phyloP scores from a whole-genome alignment of 2,113 vertebrate species.

The Plectropomus leopardus region DNA sequence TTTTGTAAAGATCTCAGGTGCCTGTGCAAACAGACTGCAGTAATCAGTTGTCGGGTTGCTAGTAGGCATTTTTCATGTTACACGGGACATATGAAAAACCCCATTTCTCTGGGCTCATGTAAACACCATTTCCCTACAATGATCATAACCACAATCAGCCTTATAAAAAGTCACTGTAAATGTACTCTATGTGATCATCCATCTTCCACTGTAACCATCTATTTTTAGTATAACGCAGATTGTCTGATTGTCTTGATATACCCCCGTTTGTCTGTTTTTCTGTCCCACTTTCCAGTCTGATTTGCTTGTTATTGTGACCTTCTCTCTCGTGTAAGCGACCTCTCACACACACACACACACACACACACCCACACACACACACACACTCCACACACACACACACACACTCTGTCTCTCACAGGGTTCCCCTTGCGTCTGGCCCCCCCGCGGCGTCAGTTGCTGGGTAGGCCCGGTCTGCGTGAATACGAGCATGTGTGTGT shows the following conservation, averaged over 20 bases:
- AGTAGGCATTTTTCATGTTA: no score
- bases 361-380: conserved; percentile 17
- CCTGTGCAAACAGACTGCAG: no score
- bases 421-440: conserved; percentile 46
- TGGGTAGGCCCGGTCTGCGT: conserved; percentile 38
- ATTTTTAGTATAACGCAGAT: conserved; percentile 18
- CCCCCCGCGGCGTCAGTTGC: conserved; percentile 60
- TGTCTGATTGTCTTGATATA: conserved; percentile 5
- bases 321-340: conserved; percentile 35
- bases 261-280: conserved; percentile 12
- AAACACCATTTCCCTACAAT: no score
- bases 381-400: conserved; percentile 20
- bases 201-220: not conserved
- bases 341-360: conserved; percentile 25
- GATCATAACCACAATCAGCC: no score
- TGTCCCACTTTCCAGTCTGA: conserved; percentile 36
- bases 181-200: no score
- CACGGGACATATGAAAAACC: no score
- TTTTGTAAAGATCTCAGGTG: no score
- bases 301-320: conserved; percentile 58
- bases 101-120: no score
- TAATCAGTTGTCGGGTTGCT: no score
- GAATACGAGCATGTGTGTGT: conserved; percentile 56
- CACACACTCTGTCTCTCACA: conserved; percentile 23
- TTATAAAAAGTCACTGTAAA: no score